These are phyloP conservation scores for Theodoxus fluviatilis DNA, from an alignment of 2,888 invertebrate species.

Conservation along the genomic window DNA sequence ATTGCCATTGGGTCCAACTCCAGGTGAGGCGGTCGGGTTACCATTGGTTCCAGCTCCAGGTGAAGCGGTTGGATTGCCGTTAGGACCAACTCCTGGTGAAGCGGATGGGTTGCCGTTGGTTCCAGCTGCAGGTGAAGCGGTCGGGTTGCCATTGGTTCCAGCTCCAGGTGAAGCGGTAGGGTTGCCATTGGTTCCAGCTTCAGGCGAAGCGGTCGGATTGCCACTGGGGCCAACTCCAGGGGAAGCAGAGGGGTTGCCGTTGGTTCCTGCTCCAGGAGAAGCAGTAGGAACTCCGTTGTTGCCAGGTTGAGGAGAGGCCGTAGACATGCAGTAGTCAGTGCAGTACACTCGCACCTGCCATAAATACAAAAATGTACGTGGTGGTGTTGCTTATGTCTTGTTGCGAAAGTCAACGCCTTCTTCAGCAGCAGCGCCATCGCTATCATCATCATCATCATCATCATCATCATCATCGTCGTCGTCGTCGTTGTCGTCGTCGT, in stretches of 20 bases:
- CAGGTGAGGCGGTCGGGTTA: not conserved
- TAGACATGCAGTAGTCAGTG: no score
- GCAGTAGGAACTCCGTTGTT: not conserved
- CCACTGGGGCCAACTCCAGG: not conserved
- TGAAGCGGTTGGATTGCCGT: not conserved
- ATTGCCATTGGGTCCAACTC: no score
- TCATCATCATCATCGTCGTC: no score
- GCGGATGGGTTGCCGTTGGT: not conserved
- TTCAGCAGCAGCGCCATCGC: no score
- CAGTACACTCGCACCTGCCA: no score
- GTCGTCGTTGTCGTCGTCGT: no score
- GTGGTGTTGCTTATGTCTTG: no score
- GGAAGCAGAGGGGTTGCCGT: not conserved
- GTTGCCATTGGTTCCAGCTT: not conserved
- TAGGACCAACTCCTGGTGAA: not conserved
- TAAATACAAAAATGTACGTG: no score
- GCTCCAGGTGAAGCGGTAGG: slow-evolving; percentile 8
- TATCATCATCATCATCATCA: no score
- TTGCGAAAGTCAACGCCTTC: no score
- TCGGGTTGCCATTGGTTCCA: slow-evolving; percentile 8
- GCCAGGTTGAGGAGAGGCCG: not conserved
- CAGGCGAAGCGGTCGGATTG: slow-evolving; percentile 32
- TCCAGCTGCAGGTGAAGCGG: no score
- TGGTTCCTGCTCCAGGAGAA: no score
- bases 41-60: not conserved